Conservation (phyloP, 2,113 vertebrate genomes). For the Cichladusa arquata region DNA sequence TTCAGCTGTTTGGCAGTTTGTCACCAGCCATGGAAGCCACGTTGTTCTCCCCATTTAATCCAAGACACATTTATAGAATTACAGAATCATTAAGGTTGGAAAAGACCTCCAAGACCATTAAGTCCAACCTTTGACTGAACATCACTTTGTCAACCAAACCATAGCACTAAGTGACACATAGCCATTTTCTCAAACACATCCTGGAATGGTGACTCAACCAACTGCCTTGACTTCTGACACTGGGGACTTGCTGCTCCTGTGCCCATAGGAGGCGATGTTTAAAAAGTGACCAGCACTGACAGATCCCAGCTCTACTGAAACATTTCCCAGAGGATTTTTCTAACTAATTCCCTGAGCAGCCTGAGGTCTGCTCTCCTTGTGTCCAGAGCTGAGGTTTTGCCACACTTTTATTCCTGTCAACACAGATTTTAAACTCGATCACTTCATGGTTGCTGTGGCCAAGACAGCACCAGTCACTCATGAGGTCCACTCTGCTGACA, state of each 20-base stretch:
- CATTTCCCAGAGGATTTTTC: background rate
- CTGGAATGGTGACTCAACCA: background rate
- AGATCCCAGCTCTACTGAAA: background rate
- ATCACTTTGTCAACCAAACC: background rate
- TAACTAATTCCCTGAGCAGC: background rate
- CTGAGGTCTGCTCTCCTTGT: background rate
- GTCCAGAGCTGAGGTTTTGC: background rate
- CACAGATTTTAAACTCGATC: background rate
- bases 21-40: background rate
- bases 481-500: background rate
- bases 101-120: background rate
- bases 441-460: background rate
- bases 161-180: background rate
- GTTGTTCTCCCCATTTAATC: background rate
- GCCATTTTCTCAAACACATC: background rate
- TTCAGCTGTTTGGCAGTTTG: background rate
- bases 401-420: background rate
- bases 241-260: background rate
- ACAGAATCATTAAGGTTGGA: background rate
- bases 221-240: background rate
- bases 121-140: background rate
- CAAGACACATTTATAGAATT: background rate
- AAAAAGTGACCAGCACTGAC: background rate
- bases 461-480: background rate
- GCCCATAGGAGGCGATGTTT: background rate